phyloP scores from a whole-genome alignment of 2,888 invertebrate genomes.

The Cataglyphis cursor region DNA sequence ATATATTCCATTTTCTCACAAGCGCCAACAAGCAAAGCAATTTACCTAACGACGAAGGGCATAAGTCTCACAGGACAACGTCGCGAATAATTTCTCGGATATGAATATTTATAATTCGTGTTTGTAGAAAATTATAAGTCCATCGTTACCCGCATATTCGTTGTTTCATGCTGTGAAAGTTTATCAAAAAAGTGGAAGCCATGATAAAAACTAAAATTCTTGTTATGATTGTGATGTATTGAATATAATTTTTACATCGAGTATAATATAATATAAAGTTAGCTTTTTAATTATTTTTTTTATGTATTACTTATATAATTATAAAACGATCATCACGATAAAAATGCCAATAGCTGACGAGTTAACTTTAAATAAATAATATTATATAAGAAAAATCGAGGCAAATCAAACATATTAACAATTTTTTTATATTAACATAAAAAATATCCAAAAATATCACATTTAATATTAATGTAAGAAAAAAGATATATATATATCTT shows the following conservation, averaged over 20 bases:
- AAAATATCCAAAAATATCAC: neutral
- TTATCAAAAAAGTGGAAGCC: neutral
- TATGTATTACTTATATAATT: too few relatives aligned
- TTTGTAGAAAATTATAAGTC: constrained; percentile 33
- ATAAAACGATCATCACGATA: neutral
- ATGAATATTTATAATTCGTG: constrained; percentile 58
- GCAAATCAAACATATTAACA: neutral
- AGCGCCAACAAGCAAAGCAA: constrained; percentile 51
- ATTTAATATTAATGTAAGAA: neutral
- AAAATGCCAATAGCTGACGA: neutral
- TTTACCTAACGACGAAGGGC: constrained; percentile 56
- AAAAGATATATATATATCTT: neutral
- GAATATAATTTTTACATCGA: constrained; percentile 18
- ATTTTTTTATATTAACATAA: constrained; percentile 1
- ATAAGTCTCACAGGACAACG: constrained; percentile 32
- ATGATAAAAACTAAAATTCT: neutral
- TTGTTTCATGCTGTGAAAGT: constrained; percentile 10
- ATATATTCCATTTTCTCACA: constrained; percentile 28
- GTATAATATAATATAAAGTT: neutral
- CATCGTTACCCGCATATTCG: constrained; percentile 9
- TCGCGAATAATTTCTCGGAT: constrained; percentile 28
- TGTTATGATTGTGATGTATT: neutral
- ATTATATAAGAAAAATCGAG: neutral
- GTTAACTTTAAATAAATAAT: neutral
- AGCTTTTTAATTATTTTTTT: neutral